Conservation (phyloP, 2,797 vertebrate species). For the Pachyuromys duprasi region DNA sequence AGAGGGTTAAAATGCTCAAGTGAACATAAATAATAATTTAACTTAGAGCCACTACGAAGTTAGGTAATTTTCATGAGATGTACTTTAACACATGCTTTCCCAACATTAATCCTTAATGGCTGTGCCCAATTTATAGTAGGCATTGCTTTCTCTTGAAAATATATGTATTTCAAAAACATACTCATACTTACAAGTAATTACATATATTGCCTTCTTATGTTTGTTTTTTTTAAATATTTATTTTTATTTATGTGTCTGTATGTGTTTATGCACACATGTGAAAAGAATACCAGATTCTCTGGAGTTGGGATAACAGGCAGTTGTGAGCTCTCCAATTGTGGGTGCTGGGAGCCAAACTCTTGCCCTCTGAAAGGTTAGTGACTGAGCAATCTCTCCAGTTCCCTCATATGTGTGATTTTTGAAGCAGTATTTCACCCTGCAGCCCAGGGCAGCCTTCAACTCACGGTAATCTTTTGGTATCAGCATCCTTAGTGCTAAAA, state of each 20-base stretch:
- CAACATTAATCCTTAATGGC: neutral
- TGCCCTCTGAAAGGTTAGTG: neutral
- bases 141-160: conserved; percentile 26
- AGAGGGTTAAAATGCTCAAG: neutral
- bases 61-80: neutral
- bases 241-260: neutral
- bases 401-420: neutral
- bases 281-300: too few species aligned
- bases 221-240: neutral
- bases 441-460: neutral
- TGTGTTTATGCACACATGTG: neutral
- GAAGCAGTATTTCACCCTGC: neutral
- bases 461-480: neutral
- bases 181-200: neutral
- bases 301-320: neutral
- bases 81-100: neutral
- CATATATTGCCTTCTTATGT: neutral
- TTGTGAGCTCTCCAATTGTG: neutral
- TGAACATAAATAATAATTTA: neutral
- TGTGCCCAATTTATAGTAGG: neutral
- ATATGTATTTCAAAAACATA: neutral
- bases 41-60: neutral
- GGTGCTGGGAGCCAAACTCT: neutral
- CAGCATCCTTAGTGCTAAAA: neutral
- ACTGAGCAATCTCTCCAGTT: neutral